These are phyloP conservation scores for Pangasius sanitwongsei DNA, from an alignment of 2,797 vertebrate genomes.

Conservation along the genomic window DNA sequence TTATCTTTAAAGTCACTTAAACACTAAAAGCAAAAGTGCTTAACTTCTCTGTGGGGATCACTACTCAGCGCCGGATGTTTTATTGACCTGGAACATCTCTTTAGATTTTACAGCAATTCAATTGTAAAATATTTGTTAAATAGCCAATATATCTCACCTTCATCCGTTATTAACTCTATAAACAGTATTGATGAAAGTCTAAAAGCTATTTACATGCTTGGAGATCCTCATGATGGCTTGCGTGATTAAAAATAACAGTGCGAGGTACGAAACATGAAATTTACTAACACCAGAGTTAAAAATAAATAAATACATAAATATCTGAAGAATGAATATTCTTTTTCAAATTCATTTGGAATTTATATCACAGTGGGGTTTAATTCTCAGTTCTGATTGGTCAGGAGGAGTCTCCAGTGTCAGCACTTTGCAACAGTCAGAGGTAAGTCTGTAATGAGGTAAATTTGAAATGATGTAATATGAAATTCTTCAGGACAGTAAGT, in stretches of 20 bases:
- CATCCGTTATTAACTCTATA: not conserved
- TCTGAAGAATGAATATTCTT: not conserved
- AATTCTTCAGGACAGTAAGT: not conserved
- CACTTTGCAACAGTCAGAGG: not conserved
- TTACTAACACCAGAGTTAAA: not conserved
- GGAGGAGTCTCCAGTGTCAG: not conserved
- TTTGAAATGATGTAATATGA: not conserved
- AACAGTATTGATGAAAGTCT: not conserved
- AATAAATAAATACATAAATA: not conserved
- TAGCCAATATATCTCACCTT: not conserved
- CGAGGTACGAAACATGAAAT: not conserved
- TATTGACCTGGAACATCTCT: not conserved
- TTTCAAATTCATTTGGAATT: not conserved
- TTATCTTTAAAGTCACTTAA: constrained; percentile 28
- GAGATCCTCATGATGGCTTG: not conserved
- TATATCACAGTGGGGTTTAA: not conserved
- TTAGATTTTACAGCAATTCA: not conserved
- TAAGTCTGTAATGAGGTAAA: too few species aligned
- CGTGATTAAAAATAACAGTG: not conserved
- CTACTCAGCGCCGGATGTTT: not conserved
- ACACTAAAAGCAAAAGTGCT: not conserved
- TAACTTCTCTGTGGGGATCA: not conserved
- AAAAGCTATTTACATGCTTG: not conserved
- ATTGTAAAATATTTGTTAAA: not conserved
- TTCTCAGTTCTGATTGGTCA: not conserved